Evolutionary conservation across 2,888 invertebrate species (phyloP).

Genomic region (Nephrotoma appendiculata): DNA sequence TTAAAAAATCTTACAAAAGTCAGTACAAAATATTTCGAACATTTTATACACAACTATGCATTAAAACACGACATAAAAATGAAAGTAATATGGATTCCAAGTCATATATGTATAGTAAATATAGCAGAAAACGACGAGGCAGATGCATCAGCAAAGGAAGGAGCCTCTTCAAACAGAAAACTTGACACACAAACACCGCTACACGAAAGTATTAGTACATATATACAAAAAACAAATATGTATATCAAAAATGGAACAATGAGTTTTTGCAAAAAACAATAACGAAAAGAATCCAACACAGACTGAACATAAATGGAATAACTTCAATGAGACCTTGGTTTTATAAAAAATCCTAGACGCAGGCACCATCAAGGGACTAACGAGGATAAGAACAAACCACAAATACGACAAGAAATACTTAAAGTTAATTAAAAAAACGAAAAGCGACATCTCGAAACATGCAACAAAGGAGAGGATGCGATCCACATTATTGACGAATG

Average conservation of each 20-base stretch:
- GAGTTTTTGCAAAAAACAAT: too few relatives aligned
- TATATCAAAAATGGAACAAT: too few relatives aligned
- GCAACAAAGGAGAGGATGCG: neutral
- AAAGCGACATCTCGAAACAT: neutral
- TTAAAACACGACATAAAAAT: neutral
- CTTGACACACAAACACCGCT: neutral
- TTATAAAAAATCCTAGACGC: neutral
- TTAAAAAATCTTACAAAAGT: neutral
- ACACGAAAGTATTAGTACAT: too few relatives aligned
- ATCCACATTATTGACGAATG: neutral
- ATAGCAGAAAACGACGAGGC: neutral
- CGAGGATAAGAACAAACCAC: neutral
- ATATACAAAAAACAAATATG: too few relatives aligned
- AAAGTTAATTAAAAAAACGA: neutral
- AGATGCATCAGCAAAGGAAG: too few relatives aligned
- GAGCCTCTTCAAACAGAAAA: neutral
- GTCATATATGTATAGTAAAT: neutral
- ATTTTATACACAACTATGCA: neutral
- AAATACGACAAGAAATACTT: neutral
- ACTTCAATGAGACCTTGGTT: neutral
- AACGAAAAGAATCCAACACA: too few relatives aligned
- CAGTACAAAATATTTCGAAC: neutral
- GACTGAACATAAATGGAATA: too few relatives aligned
- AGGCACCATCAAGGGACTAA: neutral
- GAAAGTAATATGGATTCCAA: neutral